These are phyloP conservation scores for Lasioglossum figueresi DNA, from an alignment of 2,888 invertebrate genomes.

Conservation along the genomic window DNA sequence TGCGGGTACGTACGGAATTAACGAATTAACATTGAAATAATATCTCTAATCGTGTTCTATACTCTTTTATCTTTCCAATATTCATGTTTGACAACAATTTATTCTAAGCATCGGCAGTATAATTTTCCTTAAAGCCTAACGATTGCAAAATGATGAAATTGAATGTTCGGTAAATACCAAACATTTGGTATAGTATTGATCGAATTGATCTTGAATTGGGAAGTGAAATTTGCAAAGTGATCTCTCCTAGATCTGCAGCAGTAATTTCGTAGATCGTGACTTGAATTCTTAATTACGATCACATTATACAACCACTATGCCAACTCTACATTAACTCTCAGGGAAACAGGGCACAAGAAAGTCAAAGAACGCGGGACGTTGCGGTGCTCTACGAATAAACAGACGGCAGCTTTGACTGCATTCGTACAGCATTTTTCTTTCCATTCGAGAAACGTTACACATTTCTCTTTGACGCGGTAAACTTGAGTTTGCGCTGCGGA, in stretches of 20 bases:
- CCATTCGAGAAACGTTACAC: neutral
- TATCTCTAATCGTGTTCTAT: neutral
- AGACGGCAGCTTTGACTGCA: slow-evolving; percentile 1
- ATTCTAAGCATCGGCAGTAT: neutral
- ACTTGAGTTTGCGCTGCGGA: slow-evolving; percentile 9
- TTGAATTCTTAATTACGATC: neutral
- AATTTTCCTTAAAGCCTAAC: neutral
- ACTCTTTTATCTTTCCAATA: neutral
- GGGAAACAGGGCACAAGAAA: neutral
- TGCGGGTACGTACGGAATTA: neutral
- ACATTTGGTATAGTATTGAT: neutral
- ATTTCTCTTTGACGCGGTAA: slow-evolving; percentile 11
- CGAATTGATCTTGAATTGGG: neutral
- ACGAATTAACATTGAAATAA: neutral
- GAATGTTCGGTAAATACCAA: neutral
- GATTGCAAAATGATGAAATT: neutral
- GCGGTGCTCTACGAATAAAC: neutral
- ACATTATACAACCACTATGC: neutral
- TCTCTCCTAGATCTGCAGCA: neutral
- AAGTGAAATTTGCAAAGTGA: neutral
- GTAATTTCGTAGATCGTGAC: neutral
- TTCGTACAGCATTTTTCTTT: slow-evolving; percentile 10
- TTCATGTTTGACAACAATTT: neutral
- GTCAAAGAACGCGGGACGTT: neutral
- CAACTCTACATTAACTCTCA: neutral